Percentiles rank a stretch among this genome's conserved stretches.
Conservation (phyloP, 2,113 vertebrate species). For the Geococcyx californianus region DNA sequence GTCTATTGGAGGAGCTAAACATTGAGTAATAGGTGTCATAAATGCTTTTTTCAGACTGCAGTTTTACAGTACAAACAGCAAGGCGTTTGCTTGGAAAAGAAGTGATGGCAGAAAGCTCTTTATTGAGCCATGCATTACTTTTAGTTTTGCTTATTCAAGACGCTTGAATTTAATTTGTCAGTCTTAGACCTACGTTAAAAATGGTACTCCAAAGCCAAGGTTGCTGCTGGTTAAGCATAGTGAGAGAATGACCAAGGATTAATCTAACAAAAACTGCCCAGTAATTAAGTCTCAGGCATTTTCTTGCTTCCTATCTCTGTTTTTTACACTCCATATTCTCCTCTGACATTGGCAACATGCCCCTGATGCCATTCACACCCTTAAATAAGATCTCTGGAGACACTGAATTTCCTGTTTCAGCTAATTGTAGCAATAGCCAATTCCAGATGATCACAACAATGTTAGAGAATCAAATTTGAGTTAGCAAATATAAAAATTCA, state of each 20-base stretch:
- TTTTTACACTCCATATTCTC: neutral
- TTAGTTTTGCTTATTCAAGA: neutral
- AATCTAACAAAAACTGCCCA: neutral
- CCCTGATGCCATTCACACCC: neutral
- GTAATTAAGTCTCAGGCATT: neutral
- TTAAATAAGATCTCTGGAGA: neutral
- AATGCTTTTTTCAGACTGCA: neutral
- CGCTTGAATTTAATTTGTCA: neutral
- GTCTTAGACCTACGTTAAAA: neutral
- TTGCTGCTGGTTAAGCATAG: fast-evolving
- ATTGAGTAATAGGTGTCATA: neutral
- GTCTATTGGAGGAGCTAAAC: fast-evolving
- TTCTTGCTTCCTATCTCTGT: neutral
- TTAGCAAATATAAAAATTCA: neutral
- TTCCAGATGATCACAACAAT: neutral
- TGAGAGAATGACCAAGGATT: neutral
- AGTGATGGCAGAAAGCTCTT: neutral
- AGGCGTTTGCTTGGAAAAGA: neutral
- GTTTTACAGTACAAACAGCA: neutral
- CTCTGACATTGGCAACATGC: neutral
- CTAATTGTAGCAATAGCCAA: neutral
- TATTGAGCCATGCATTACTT: neutral
- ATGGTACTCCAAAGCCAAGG: neutral
- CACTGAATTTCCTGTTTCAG: neutral
- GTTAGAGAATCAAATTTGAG: neutral